A percentile compares a stretch with the other conserved stretches of the same genome.
Evolutionary conservation across 2,888 invertebrate species (phyloP).

Genomic region (Tenthredo mesomela): DNA sequence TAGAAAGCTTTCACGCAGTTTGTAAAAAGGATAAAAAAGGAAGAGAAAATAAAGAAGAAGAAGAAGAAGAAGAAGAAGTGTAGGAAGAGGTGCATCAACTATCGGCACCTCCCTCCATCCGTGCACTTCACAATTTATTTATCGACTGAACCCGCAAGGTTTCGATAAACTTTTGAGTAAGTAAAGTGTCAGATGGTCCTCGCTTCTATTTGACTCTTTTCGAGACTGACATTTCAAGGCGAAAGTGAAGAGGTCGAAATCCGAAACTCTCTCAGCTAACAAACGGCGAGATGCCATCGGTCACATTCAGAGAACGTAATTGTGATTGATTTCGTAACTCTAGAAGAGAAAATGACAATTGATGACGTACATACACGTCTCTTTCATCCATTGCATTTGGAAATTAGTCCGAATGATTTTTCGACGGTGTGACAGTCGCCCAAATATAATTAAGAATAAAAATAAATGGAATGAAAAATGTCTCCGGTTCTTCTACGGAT

Average conservation of each 20-base stretch:
- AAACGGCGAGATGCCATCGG: slow-evolving; percentile 3
- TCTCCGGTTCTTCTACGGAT: background rate
- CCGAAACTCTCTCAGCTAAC: background rate
- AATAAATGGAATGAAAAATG: background rate
- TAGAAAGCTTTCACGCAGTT: slow-evolving; percentile 39
- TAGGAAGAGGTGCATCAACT: background rate
- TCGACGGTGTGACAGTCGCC: background rate
- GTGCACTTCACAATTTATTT: slow-evolving; percentile 3
- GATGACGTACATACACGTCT: background rate
- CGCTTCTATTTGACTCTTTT: background rate
- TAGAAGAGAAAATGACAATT: slow-evolving; percentile 6
- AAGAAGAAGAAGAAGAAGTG: background rate
- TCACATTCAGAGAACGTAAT: slow-evolving; percentile 35
- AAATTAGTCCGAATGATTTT: background rate
- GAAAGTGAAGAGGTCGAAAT: slow-evolving; percentile 3
- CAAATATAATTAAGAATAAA: no score
- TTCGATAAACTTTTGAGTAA: slow-evolving; percentile 12
- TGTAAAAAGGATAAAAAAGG: background rate
- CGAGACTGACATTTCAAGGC: background rate
- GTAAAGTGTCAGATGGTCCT: background rate
- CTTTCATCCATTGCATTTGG: background rate
- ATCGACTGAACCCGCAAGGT: background rate
- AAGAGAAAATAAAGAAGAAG: background rate
- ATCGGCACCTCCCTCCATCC: background rate
- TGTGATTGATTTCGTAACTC: slow-evolving; percentile 38